Conservation (phyloP, 2,113 vertebrate species). For the Pseudorhombus dupliciocellatus region DNA sequence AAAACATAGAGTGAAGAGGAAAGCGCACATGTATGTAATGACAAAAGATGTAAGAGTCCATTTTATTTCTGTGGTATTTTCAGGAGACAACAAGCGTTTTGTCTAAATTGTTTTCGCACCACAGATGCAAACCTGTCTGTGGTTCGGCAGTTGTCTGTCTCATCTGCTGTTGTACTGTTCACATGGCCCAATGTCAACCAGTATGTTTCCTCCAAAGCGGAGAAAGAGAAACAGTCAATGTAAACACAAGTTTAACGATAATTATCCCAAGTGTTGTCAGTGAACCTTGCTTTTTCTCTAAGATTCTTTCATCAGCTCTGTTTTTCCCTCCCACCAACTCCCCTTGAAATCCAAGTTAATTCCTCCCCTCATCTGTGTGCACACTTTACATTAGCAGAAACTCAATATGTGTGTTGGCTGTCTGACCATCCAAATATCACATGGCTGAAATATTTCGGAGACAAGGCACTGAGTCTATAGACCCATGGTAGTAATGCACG, state of each 20-base stretch:
- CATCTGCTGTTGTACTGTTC: too few species aligned
- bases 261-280: background rate
- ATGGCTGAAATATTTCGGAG: background rate
- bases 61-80: too few species aligned
- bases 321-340: background rate
- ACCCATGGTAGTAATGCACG: background rate
- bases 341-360: background rate
- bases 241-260: background rate
- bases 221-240: background rate
- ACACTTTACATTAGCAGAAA: background rate
- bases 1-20: background rate
- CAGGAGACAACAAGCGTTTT: too few species aligned
- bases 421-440: background rate
- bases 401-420: background rate
- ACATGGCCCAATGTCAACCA: too few species aligned
- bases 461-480: background rate
- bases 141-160: too few species aligned
- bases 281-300: background rate
- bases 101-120: too few species aligned
- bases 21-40: slow-evolving; percentile 5
- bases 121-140: too few species aligned
- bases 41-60: background rate
- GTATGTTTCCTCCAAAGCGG: background rate
- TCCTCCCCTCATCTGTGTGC: background rate
- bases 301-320: background rate